Evolutionary conservation across 2,797 vertebrate species (phyloP), one percentile per base, ranked within the genome.

Genomic region (Sebastes goodei): DNA sequence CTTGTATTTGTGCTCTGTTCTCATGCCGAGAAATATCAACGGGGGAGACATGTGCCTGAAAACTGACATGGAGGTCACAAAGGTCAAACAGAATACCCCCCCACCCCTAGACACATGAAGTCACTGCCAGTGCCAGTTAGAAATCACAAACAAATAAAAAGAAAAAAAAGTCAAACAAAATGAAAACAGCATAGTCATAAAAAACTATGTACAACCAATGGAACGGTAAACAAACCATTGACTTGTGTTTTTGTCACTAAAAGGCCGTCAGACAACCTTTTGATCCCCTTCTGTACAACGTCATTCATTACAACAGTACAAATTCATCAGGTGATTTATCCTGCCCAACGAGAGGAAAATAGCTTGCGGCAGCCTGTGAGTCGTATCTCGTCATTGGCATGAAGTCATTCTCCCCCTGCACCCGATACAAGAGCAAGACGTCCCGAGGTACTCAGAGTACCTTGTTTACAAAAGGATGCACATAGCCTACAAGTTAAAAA

Each of bases 141-240:
- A 93, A 92, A 93, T 92, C 85, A 85, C 88, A 90, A 87, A 78
- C 59, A 86, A 88, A 88, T 70, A 57, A 81, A 85, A 74, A 70
- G 68, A 74, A 69, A 81, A 81, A 82, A 84, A 87, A 77, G 17
- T 25, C 21, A 74, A 86, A 84, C 25, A 23, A 78, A 88, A 87
- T 60, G 6, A 88, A 92, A 92, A 91, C 88, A 93, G 88, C 72
- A 77, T 87, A 89, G 91, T 92, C 94, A 96, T 96, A 96, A 95
- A 97, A 97, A 95, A 97, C 80, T 96, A 96, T 97, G 95, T 96
- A 97, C 96, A 98, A 96, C 96, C 96, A 93, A 96, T 95, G 95
- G 94, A 95, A 94, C 82, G 83, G 94, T 95, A 96, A 97, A 96
- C 96, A 96, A 95, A 95, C 94, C 95, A 95, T 92, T 93, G 90